phyloP scores from a whole-genome alignment of 2,888 invertebrate species.

The Drosophila meridionalis region DNA sequence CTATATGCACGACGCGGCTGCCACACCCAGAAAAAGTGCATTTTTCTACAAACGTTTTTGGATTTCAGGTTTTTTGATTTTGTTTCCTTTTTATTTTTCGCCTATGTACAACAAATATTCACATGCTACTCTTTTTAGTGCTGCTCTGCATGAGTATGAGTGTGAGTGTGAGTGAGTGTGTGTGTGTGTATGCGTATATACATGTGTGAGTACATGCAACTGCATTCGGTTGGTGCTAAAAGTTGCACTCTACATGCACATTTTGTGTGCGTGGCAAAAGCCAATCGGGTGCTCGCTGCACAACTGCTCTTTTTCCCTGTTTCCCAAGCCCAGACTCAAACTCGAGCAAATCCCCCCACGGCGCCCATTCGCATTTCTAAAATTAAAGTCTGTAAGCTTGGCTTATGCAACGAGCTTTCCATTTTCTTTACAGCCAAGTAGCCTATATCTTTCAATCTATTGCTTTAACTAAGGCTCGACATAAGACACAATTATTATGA shows the following conservation, averaged over 20 bases:
- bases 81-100: conserved; percentile 42
- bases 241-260: conserved; percentile 84
- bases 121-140: conserved; percentile 66
- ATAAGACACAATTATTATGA: not conserved
- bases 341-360: not conserved
- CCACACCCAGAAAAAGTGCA: conserved; percentile 84
- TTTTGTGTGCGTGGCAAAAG: conserved; percentile 78
- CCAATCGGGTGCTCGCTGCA: conserved; percentile 76
- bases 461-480: not conserved
- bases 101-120: conserved; percentile 75
- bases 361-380: conserved; percentile 24
- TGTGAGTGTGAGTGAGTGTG: conserved; percentile 11
- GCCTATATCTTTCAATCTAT: not conserved
- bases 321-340: conserved; percentile 47
- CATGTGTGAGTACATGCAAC: conserved; percentile 56
- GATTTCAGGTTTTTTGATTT: conserved; percentile 58
- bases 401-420: conserved; percentile 2
- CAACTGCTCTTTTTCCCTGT: conserved; percentile 50
- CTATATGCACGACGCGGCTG: conserved; percentile 66
- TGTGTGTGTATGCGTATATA: conserved; percentile 18
- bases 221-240: conserved; percentile 83
- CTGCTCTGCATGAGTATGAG: not conserved
- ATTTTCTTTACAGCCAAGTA: not conserved
- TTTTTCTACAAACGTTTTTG: conserved; percentile 78
- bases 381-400: conserved; percentile 19